Evolutionary conservation across 2,797 vertebrate genomes (phyloP).

Genomic region (Takifugu ocellatus): DNA sequence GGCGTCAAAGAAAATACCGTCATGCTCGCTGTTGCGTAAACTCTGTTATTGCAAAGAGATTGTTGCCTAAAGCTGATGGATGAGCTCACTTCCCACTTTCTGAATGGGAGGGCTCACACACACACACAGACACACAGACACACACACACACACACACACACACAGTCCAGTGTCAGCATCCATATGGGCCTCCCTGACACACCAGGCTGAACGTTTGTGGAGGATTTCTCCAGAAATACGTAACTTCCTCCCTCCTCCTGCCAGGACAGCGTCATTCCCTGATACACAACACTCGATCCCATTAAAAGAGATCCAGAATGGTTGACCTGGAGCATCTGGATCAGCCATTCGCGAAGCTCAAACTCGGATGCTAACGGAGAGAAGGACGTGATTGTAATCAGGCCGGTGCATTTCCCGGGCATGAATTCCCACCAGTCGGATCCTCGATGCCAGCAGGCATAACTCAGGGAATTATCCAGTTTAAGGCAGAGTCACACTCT

Average conservation of each 20-base stretch:
- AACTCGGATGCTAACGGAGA: no score
- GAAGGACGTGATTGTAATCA: no score
- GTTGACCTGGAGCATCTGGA: no score
- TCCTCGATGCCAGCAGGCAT: not conserved
- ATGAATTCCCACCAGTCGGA: not conserved
- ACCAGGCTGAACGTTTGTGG: no score
- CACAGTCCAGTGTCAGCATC: slow-evolving; percentile 38
- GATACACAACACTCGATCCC: no score
- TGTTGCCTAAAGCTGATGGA: slow-evolving; percentile 44
- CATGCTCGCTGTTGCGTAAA: slow-evolving; percentile 22
- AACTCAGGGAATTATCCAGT: slow-evolving; percentile 34
- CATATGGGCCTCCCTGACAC: slow-evolving; percentile 2
- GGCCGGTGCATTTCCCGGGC: not conserved
- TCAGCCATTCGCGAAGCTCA: no score
- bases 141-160: slow-evolving; percentile 14
- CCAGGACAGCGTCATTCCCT: no score
- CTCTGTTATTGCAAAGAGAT: slow-evolving; percentile 43
- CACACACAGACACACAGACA: slow-evolving; percentile 20
- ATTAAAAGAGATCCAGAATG: no score
- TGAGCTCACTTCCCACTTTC: slow-evolving; percentile 62
- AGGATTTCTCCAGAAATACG: no score
- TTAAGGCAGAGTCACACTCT: slow-evolving; percentile 1
- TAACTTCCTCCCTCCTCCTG: no score
- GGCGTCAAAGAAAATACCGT: not conserved
- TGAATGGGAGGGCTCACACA: slow-evolving; percentile 41